A percentile compares a stretch with the other conserved stretches of the same genome.
phyloP scores from a whole-genome alignment of 2,113 vertebrate genomes.

The Centropus unirufus region DNA sequence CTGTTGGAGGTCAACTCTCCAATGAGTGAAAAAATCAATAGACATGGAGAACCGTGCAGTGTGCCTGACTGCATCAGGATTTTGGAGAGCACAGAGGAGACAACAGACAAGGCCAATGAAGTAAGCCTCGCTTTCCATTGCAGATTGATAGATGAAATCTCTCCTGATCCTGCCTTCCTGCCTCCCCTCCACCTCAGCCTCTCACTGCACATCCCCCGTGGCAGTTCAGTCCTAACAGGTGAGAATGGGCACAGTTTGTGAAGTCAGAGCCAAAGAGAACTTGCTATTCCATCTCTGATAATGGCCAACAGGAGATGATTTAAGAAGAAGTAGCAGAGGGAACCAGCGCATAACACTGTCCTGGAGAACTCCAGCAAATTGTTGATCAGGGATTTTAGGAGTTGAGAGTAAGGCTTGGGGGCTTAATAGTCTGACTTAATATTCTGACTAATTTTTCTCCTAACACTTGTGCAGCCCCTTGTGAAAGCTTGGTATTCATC shows the following conservation, averaged over 20 bases:
- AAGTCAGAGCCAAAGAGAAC: neutral
- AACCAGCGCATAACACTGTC: neutral
- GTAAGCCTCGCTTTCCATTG: neutral
- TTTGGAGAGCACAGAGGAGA: neutral
- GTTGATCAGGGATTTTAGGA: neutral
- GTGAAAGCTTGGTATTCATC: neutral
- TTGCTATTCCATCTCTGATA: neutral
- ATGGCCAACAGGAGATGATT: neutral
- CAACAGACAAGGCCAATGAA: neutral
- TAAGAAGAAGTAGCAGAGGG: neutral
- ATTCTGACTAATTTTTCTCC: neutral
- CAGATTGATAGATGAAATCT: neutral
- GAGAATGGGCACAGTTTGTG: neutral
- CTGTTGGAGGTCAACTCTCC: neutral
- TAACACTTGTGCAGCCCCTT: neutral
- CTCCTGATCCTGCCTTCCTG: neutral
- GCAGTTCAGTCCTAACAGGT: neutral
- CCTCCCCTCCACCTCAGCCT: accelerated
- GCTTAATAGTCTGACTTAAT: neutral
- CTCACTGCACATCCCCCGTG: neutral
- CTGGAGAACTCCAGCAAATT: neutral
- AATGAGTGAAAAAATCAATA: neutral
- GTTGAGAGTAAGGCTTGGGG: neutral
- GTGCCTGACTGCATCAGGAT: neutral
- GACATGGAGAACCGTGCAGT: neutral